Evolutionary conservation across 2,888 invertebrate species (phyloP), one percentile per base, ranked within the genome.

Genomic region (Blomia tropicalis): DNA sequence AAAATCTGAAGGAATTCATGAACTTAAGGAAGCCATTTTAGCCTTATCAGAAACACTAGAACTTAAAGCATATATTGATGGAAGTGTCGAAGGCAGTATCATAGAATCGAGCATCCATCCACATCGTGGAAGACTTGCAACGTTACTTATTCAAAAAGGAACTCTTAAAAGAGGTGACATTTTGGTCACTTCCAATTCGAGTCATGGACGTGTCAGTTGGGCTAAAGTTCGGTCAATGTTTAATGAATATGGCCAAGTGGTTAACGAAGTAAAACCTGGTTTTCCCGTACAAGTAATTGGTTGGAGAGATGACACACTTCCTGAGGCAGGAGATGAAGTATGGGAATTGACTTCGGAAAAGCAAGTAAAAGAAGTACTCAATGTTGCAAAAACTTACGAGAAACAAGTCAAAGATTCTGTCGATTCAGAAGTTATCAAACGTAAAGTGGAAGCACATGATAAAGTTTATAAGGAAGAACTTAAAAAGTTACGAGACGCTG

Each of bases 211-310:
- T 30, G 27, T 64, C n/a, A 58, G 59, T 4, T 65, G 43, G 58
- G 54, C 56, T 30, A 56, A 60, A 60, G 76, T 85, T 0, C 80
- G 90, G 47, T 78, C 81, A 2, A 79, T 96, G 73, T 83, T 83
- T 70, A 82, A 88, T 71, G 85, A 89, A 60, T 80, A 81, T 32
- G 87, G 88, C 0, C 74, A 77, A 1, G 74, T 79, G 0, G 66
- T 92, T 1, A 74, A 77, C 5, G 75, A 79, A 69, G 91, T 86
- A 0, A 75, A 79, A n/a, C 89, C 92, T 0, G 81, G 87, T 0
- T 81, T 81, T 1, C 87, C 93, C 0, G 87, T 83, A 0, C 84
- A 87, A 71, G 82, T 93, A 58, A 79, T 85, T 58, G 96, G 96
- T 2, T 98, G 96, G 96, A 80, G 82, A 67, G 84, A 84, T 14